Conservation (phyloP, 2,797 vertebrate genomes). For the Spheniscus humboldti region DNA sequence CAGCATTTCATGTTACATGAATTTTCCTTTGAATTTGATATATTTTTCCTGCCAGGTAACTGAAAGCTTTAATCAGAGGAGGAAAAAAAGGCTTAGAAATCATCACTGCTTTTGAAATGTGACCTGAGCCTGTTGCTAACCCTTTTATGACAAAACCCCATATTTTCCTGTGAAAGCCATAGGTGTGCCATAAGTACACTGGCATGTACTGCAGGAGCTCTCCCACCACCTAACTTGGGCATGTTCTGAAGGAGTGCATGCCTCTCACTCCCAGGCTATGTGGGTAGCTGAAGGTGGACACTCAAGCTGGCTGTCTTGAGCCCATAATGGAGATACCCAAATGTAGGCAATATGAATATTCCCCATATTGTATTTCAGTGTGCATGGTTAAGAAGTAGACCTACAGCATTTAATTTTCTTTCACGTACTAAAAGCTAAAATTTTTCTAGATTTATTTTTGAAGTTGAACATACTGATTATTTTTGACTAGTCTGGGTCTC, state of each 20-base stretch:
- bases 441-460: background rate
- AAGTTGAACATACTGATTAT: background rate
- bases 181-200: background rate
- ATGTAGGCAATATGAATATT: background rate
- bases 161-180: background rate
- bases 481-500: background rate
- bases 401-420: background rate
- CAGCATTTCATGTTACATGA: background rate
- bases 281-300: background rate
- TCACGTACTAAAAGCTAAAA: background rate
- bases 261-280: background rate
- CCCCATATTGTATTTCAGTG: background rate
- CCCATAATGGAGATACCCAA: background rate
- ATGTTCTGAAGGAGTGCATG: accelerated
- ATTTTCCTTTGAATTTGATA: background rate
- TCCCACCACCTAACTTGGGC: background rate
- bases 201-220: background rate
- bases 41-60: background rate
- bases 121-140: background rate
- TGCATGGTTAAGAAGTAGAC: background rate
- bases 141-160: background rate
- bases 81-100: background rate
- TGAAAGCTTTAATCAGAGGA: background rate
- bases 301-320: background rate
- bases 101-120: background rate